These are phyloP conservation scores for Paradoxurus hermaphroditus DNA, from an alignment of 2,113 vertebrate genomes.

Conservation along the genomic window DNA sequence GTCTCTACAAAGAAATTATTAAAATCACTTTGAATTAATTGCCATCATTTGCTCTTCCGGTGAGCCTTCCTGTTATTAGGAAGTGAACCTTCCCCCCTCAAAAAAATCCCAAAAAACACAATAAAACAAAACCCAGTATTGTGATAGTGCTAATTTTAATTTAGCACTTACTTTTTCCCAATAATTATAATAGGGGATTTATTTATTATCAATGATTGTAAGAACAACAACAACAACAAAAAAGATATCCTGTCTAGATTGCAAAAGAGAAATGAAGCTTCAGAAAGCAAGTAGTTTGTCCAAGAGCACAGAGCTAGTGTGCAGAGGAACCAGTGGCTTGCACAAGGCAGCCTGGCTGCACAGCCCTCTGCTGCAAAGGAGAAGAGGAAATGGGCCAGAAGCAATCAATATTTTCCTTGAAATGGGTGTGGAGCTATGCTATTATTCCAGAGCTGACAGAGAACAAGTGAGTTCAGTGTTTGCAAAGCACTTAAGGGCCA, in stretches of 20 bases:
- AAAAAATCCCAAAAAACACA: background rate
- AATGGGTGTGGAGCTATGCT: background rate
- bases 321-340: background rate
- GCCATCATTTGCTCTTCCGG: conserved; percentile 7
- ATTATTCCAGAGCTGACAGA: background rate
- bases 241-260: background rate
- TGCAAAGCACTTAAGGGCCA: background rate
- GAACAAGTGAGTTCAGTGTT: background rate
- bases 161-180: background rate
- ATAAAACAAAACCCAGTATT: background rate
- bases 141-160: conserved; percentile 39
- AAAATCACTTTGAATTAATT: conserved; percentile 54
- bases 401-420: background rate
- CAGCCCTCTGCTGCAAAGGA: background rate
- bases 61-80: background rate
- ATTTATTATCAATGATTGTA: conserved; percentile 23
- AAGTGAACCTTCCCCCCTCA: background rate
- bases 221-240: too few relatives aligned
- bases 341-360: background rate
- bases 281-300: background rate
- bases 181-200: background rate
- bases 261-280: background rate
- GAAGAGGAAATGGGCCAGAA: background rate
- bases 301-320: background rate
- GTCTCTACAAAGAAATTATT: background rate